These are phyloP conservation scores for Ophiodon elongatus DNA, from an alignment of 2,113 vertebrate genomes.

Conservation along the genomic window DNA sequence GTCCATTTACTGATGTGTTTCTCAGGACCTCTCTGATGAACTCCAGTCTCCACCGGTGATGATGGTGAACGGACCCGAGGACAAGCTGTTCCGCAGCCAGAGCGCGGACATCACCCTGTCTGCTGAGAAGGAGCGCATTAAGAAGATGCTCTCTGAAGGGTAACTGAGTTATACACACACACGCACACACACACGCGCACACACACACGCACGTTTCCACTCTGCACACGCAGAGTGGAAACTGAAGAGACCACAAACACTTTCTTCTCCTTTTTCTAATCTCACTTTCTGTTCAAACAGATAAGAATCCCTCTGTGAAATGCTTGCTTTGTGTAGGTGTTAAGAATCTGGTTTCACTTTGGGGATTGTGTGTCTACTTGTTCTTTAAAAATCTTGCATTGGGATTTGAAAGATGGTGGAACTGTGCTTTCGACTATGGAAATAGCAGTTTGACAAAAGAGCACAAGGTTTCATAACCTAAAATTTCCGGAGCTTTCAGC, in stretches of 20 bases:
- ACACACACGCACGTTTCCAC: no score
- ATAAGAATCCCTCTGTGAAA: conserved; percentile 1
- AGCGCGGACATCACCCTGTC: conserved; percentile 92
- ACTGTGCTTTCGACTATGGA: not conserved
- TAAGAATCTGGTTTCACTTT: not conserved
- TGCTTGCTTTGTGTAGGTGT: conserved; percentile 5
- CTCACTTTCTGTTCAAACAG: conserved; percentile 2
- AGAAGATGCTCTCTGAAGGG: conserved; percentile 98
- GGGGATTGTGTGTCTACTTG: not conserved
- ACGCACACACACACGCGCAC: not conserved
- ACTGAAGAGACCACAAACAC: not conserved
- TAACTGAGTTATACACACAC: conserved; percentile 45
- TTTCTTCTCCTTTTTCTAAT: not conserved
- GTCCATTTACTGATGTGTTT: conserved; percentile 71
- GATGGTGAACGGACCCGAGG: conserved; percentile 94
- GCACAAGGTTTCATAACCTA: not conserved
- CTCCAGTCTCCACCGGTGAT: conserved; percentile 86
- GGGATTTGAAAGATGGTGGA: conserved; percentile 5
- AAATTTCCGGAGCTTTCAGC: not conserved
- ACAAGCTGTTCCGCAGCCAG: conserved; percentile 95
- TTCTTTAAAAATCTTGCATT: not conserved
- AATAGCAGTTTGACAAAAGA: no score
- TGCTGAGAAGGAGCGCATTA: conserved; percentile 92
- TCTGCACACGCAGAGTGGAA: conserved; percentile 7
- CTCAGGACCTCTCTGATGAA: conserved; percentile 85